Evolutionary conservation across 2,888 invertebrate genomes (phyloP), one percentile per base, ranked within the genome.

Genomic region (Dendrolimus pini): DNA sequence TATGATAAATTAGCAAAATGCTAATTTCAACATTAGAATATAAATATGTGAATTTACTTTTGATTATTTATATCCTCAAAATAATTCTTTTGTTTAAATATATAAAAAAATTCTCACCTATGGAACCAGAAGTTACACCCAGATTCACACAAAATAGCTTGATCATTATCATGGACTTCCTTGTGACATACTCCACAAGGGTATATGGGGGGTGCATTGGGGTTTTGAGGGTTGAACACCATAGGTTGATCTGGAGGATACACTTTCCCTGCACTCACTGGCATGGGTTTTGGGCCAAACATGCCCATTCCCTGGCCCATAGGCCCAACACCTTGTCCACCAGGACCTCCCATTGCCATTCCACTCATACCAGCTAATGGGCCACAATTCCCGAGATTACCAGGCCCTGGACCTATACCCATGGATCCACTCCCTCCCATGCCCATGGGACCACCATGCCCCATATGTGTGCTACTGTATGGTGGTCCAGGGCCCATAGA

Each of bases 81-180:
- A 47, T 47, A 9, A 47, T 9, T 10, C 47, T 47, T 47, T 54
- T 54, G 58, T 41, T 30, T 14, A n/a, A 62, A 52, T 42, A 57
- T 42, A 54, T 53, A 56, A 54, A 55, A 58, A 58, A 60, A 61
- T 56, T 62, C 75, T 92, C 80, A 96, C 96, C 96, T 95, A 89
- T 99, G 99, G 91, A 98, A 99, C 97, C 98, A 99, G 91, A 99
- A 99, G 92, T 98, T 98, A 90, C 99, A 99, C 59, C 98, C 98
- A 74, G 98, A 98, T 91, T 99, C 99, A 89, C 99, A 99, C 68
- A 98, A 93, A 68, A 98, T 97, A 60, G 98, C 98, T 92, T 99
- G 98, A 88, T 99, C 99, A 91, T 98, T 98, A 88, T 99, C 99
- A 89, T 98, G 98, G 59, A 98, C 97, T 92, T 99, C 99, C 91